phyloP scores from a whole-genome alignment of 2,888 invertebrate species.

The Thecocarcelia acutangulata region DNA sequence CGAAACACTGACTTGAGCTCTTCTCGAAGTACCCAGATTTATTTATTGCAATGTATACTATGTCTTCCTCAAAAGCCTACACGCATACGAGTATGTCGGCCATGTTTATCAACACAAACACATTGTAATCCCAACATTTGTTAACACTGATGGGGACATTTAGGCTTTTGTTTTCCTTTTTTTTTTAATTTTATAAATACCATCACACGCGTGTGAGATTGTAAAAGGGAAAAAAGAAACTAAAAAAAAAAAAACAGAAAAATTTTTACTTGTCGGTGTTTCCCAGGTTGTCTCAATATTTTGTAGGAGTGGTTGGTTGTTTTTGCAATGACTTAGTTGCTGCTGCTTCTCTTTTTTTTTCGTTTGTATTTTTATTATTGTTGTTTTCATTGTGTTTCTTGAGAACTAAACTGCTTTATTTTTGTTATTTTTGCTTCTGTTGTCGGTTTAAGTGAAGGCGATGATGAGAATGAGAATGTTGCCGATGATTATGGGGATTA shows the following conservation, averaged over 20 bases:
- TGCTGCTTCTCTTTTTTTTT: constrained; percentile 11
- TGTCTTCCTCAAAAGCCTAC: not conserved
- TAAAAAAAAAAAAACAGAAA: constrained; percentile 7
- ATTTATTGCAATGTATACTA: not conserved
- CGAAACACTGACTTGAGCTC: too few relatives aligned
- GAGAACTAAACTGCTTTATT: constrained; percentile 36
- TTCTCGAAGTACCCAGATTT: too few relatives aligned
- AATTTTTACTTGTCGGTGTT: constrained; percentile 41
- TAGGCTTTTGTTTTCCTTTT: not conserved
- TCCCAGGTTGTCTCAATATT: constrained; percentile 49
- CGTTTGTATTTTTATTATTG: constrained; percentile 28
- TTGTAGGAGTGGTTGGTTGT: constrained; percentile 22
- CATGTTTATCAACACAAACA: constrained; percentile 1
- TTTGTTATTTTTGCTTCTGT: constrained; percentile 14
- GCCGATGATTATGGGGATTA: constrained; percentile 31
- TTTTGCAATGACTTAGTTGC: constrained; percentile 53
- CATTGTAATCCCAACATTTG: constrained; percentile 25
- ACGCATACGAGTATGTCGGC: too few relatives aligned
- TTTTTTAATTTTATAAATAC: constrained; percentile 17
- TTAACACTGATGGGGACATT: constrained; percentile 16
- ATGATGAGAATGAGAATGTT: constrained; percentile 28
- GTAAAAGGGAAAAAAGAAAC: constrained; percentile 5
- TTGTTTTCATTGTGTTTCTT: constrained; percentile 50
- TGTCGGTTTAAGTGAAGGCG: constrained; percentile 28
- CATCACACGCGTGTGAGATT: not conserved